These are phyloP conservation scores for Cancer borealis DNA, from an alignment of 2,888 invertebrate genomes.

Conservation along the genomic window DNA sequence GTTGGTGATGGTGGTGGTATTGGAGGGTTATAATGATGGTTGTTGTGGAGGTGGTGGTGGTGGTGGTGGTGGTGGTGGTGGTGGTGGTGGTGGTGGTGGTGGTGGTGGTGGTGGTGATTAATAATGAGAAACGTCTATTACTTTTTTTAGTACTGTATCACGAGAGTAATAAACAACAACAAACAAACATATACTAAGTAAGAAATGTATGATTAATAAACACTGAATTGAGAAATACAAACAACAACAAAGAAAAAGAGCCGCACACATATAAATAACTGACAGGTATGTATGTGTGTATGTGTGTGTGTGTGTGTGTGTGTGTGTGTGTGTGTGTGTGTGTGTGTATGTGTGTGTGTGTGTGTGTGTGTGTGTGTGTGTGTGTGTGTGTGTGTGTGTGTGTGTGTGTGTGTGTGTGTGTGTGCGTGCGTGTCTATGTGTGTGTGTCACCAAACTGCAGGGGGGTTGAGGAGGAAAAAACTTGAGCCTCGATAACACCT, in stretches of 20 bases:
- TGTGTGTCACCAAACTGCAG: background rate
- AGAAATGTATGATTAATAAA: background rate
- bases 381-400: slow-evolving; percentile 31
- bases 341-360: slow-evolving; percentile 7
- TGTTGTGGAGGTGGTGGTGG: background rate
- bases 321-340: background rate
- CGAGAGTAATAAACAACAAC: background rate
- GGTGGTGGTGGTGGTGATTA: background rate
- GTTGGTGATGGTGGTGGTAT: background rate
- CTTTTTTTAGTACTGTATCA: background rate
- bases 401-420: background rate
- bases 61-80: background rate
- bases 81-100: background rate
- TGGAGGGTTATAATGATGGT: background rate
- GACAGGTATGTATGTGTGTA: slow-evolving; percentile 28
- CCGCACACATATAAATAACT: background rate
- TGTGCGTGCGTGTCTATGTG: background rate
- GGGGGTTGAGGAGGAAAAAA: background rate
- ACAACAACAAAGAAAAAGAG: background rate
- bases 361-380: slow-evolving; percentile 48
- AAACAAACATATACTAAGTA: background rate
- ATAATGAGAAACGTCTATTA: background rate
- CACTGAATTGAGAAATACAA: background rate
- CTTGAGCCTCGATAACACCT: background rate
- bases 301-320: slow-evolving; percentile 47